A percentile compares a stretch with the other conserved stretches of the same genome.
phyloP scores from a whole-genome alignment of 2,797 vertebrate species.

The Benthosema pterotum region DNA sequence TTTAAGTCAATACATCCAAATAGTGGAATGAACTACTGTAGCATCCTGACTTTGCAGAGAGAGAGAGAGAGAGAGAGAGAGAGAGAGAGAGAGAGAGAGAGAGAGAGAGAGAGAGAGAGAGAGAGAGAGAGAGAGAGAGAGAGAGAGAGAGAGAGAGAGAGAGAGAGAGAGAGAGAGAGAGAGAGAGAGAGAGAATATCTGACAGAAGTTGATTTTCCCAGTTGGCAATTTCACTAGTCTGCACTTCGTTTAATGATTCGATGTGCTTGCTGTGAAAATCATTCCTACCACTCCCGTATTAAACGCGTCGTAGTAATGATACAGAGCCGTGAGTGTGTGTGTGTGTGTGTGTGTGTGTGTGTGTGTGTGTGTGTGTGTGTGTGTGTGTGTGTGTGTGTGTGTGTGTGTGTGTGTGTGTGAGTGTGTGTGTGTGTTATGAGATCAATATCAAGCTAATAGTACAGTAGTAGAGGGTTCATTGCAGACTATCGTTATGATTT shows the following conservation, averaged over 20 bases:
- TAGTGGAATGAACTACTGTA: conserved; percentile 58
- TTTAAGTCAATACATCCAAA: conserved; percentile 74
- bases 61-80: no score
- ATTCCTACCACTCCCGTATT: conserved; percentile 60
- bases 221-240: conserved; percentile 51
- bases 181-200: conserved; percentile 4
- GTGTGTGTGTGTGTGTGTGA: no score
- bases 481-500: conserved; percentile 21
- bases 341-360: no score
- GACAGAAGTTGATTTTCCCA: conserved; percentile 42
- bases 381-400: no score
- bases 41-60: background rate
- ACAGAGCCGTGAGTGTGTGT: no score
- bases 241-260: conserved; percentile 68
- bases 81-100: no score
- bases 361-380: no score
- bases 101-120: no score
- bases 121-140: no score
- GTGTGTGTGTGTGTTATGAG: conserved; percentile 42
- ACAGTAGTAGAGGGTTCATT: conserved; percentile 9
- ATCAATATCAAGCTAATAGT: conserved; percentile 56
- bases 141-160: no score
- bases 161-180: no score
- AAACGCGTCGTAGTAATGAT: conserved; percentile 55
- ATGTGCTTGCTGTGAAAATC: conserved; percentile 58